Base-by-base conservation (phyloP, 2,113 vertebrate species). In the Melanostigma gelatinosum region DNA sequence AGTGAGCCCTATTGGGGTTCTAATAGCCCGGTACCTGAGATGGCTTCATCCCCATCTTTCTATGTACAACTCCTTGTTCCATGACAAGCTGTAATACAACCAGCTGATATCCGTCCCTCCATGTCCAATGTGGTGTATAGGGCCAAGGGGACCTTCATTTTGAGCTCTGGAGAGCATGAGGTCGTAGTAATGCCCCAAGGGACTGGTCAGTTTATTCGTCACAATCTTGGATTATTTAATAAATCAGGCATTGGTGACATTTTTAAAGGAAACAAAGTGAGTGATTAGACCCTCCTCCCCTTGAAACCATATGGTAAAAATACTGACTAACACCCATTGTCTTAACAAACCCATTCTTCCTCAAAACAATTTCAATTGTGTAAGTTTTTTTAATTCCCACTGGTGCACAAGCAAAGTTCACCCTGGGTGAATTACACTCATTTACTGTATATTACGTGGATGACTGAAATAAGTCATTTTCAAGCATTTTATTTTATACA, bases 351-450 rank as follows among this genome's bases (percentile, higher is more conserved):
- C 86, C 77, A 92, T 93, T 93, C 91, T 91, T 86, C 58, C 74
- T 57, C 46, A 78, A 84, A 85, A 93, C 91, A 92, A 94, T 93
- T 89, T 90, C 74, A 85, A 93, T 93, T 93, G 92, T 93, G 83
- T 50, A 16, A 1, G 15, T 32, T 66, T 40, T 24, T 75, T 77
- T 72, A 81, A 58, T 22, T 8, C 55, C 68, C 80, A 52, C 46
- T 65, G 57, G 63, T 74, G 52, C 60, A 32, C 70, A 61, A 75
- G 77, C 69, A 77, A 85, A 81, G 75, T 80, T 87, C 62, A 79
- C 29, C 20, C 3, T n/a, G 36, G 61, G 46, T 29, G 78, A 66
- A 73, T 38, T 11, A 46, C 58, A 32, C 36, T 20, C n/a, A 5
- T 20, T 50, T 1, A 54, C 10, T 54, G 3, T 32, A 22, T 34